phyloP scores from a whole-genome alignment of 2,797 vertebrate species.

The Uromys caudimaculatus region DNA sequence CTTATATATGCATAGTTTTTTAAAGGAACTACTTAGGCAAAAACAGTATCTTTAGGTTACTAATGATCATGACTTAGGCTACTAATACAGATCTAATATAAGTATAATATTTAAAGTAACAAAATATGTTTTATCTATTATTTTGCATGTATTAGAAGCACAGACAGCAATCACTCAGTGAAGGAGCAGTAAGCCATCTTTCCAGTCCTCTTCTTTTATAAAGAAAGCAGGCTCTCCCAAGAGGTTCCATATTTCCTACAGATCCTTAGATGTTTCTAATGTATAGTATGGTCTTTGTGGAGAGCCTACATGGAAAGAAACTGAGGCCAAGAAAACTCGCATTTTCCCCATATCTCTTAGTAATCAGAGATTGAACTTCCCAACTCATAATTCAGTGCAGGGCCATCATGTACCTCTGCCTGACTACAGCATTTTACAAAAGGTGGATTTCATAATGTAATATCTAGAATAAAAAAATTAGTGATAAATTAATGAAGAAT shows the following conservation, averaged over 20 bases:
- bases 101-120: background rate
- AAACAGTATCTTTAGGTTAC: slow-evolving; percentile 20
- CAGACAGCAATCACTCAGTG: background rate
- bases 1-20: background rate
- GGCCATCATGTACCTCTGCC: background rate
- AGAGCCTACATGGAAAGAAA: slow-evolving; percentile 46
- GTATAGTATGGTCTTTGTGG: background rate
- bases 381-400: background rate
- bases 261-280: background rate
- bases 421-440: slow-evolving; percentile 39
- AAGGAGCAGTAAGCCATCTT: background rate
- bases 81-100: slow-evolving; percentile 29
- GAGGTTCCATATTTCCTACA: slow-evolving; percentile 4
- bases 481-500: background rate
- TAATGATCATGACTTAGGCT: background rate
- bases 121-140: slow-evolving; percentile 32
- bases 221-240: slow-evolving; percentile 4
- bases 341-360: background rate
- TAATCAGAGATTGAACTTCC: background rate
- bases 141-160: slow-evolving; percentile 5
- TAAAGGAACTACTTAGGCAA: background rate
- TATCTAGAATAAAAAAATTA: slow-evolving; percentile 36
- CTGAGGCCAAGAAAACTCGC: slow-evolving; percentile 12
- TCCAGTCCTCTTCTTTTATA: background rate
- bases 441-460: background rate